These are phyloP conservation scores for Trissoscelio sp. DNA, from an alignment of 2,888 invertebrate genomes.

Conservation along the genomic window DNA sequence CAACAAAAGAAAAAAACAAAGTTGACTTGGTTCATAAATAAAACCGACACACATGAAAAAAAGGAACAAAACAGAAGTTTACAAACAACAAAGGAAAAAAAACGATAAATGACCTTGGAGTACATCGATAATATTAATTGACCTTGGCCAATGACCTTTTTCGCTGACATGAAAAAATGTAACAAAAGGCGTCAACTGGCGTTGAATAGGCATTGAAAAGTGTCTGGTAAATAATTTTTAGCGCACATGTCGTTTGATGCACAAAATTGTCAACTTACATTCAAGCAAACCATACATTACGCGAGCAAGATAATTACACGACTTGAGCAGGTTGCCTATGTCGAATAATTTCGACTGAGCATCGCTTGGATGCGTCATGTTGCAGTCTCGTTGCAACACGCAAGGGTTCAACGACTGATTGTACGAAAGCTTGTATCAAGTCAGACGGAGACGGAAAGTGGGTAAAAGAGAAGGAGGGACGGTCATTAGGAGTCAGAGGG, in stretches of 20 bases:
- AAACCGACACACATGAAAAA: too few relatives aligned
- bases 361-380: slow-evolving; percentile 68
- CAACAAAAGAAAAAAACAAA: too few relatives aligned
- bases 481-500: slow-evolving; percentile 8
- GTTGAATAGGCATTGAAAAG: slow-evolving; percentile 35
- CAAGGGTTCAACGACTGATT: slow-evolving; percentile 70
- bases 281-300: slow-evolving; percentile 43
- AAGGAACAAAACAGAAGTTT: too few relatives aligned
- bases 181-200: slow-evolving; percentile 48
- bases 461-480: neutral
- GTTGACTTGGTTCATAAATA: too few relatives aligned
- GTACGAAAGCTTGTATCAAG: slow-evolving; percentile 48
- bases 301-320: slow-evolving; percentile 61
- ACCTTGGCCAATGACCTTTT: slow-evolving; percentile 36
- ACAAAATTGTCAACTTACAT: slow-evolving; percentile 54
- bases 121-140: too few relatives aligned
- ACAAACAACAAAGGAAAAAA: too few relatives aligned
- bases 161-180: slow-evolving; percentile 15
- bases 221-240: slow-evolving; percentile 52
- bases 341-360: slow-evolving; percentile 65
- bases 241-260: slow-evolving; percentile 58
- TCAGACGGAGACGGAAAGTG: slow-evolving; percentile 24
- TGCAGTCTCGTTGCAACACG: slow-evolving; percentile 67
- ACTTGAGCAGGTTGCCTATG: slow-evolving; percentile 61
- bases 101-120: slow-evolving; percentile 12